A percentile compares a stretch with the other conserved stretches of the same genome.
These are phyloP conservation scores for Leptobrachium ailaonicum DNA, from an alignment of 2,113 vertebrate genomes.

Conservation along the genomic window DNA sequence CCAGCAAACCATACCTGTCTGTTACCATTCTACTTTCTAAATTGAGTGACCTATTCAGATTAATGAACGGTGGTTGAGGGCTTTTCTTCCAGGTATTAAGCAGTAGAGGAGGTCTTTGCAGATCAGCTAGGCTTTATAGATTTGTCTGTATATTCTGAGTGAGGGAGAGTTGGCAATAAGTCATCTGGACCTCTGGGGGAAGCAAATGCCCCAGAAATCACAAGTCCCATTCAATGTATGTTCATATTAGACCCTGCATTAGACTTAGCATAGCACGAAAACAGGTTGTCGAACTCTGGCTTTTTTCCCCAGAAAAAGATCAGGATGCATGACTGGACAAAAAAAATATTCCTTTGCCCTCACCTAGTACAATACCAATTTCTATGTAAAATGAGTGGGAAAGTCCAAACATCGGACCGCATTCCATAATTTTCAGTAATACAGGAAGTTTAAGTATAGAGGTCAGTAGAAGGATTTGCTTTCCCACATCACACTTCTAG, in stretches of 20 bases:
- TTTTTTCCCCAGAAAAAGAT: too few species aligned
- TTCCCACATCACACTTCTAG: neutral
- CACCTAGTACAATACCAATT: neutral
- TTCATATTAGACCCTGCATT: too few species aligned
- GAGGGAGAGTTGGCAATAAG: too few species aligned
- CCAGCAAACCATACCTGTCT: neutral
- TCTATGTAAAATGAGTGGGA: neutral
- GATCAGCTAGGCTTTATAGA: neutral
- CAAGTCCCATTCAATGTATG: too few species aligned
- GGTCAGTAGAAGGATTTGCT: neutral
- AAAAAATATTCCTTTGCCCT: neutral
- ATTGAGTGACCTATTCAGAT: neutral
- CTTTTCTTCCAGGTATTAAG: neutral
- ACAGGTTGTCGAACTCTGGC: too few species aligned
- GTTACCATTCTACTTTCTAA: neutral
- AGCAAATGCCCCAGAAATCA: too few species aligned
- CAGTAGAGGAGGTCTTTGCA: neutral
- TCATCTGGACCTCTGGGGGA: too few species aligned
- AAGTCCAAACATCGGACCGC: neutral
- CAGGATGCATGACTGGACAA: too few species aligned
- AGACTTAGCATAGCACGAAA: too few species aligned
- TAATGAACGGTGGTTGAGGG: neutral
- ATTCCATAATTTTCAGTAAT: neutral
- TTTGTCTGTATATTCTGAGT: too few species aligned
- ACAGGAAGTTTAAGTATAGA: too few species aligned